Conservation (phyloP, 2,113 vertebrate species). For the Tangachromis dhanisi region DNA sequence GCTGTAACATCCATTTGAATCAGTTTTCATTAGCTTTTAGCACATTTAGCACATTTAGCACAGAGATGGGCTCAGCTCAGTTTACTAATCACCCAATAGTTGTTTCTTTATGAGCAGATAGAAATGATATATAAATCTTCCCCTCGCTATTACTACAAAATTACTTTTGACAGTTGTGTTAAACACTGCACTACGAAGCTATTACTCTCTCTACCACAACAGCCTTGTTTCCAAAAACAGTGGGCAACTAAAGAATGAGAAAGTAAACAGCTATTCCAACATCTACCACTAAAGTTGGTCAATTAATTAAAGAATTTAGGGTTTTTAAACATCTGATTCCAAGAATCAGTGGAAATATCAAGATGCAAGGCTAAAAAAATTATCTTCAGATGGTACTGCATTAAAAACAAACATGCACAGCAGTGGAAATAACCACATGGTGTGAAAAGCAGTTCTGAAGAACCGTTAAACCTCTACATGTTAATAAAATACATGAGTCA, state of each 20-base stretch:
- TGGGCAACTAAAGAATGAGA: background rate
- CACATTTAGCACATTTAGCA: background rate
- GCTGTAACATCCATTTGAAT: background rate
- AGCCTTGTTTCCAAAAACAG: background rate
- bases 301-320: background rate
- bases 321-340: fast-evolving
- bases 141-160: background rate
- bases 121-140: background rate
- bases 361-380: background rate
- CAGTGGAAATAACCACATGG: background rate
- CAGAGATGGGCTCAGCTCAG: background rate
- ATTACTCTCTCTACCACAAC: fast-evolving
- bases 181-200: background rate
- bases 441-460: background rate
- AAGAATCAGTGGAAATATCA: background rate
- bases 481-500: background rate
- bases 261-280: background rate
- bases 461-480: background rate
- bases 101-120: background rate
- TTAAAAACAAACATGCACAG: background rate
- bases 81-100: background rate
- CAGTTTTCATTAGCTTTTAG: background rate
- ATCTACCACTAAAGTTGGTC: background rate
- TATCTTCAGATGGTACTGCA: background rate
- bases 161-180: background rate